Conservation (phyloP, 2,888 invertebrate genomes). For the Exephanes ischioxanthus region DNA sequence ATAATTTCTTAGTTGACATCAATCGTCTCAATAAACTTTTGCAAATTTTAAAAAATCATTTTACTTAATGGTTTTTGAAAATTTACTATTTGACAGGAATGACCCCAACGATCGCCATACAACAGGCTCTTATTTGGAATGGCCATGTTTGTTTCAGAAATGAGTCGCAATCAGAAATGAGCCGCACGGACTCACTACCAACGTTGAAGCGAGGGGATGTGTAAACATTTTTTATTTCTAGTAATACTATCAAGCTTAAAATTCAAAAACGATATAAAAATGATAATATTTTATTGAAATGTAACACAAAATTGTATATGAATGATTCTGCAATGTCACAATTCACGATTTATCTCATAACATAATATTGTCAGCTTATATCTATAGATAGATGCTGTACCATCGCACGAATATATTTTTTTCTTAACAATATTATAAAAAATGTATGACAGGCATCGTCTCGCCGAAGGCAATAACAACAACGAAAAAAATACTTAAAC, state of each 20-base stretch:
- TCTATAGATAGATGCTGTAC: not conserved
- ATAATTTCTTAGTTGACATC: no score
- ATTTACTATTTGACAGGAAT: no score
- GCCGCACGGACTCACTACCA: not conserved
- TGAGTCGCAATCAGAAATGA: no score
- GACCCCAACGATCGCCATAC: no score
- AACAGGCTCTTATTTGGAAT: no score
- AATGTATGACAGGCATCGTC: constrained; percentile 10
- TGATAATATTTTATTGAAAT: constrained; percentile 66
- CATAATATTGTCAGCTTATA: constrained; percentile 52
- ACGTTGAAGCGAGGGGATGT: not conserved
- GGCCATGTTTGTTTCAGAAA: no score
- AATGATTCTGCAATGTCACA: constrained; percentile 39
- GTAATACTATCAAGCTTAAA: not conserved
- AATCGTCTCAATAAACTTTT: no score
- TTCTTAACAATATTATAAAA: constrained; percentile 21
- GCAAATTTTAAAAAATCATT: no score
- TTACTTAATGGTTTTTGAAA: no score
- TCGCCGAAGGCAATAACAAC: constrained; percentile 8
- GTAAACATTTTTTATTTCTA: not conserved
- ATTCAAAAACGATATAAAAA: constrained; percentile 41
- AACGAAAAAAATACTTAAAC: constrained; percentile 19
- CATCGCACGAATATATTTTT: not conserved
- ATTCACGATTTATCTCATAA: constrained; percentile 26
- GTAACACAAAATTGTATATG: constrained; percentile 53